These are phyloP conservation scores for Propsilocerus akamusi DNA, from an alignment of 1,140 invertebrate genomes.

Conservation along the genomic window DNA sequence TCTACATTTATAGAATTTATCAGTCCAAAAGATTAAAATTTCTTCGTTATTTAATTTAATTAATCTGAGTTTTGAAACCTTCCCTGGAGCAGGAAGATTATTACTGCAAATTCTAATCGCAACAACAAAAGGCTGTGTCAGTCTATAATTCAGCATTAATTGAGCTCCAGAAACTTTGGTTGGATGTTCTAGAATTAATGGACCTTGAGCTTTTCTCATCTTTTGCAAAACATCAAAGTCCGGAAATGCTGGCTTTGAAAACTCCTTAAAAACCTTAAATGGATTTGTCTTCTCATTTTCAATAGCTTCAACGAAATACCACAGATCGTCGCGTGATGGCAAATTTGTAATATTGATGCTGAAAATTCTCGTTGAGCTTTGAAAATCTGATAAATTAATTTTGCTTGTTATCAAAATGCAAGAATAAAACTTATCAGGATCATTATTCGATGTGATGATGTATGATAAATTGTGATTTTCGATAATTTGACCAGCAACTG, in stretches of 20 bases:
- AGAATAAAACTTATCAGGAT: conserved; percentile 3
- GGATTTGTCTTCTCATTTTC: conserved; percentile 21
- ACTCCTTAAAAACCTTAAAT: conserved; percentile 13
- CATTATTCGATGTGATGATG: conserved; percentile 14
- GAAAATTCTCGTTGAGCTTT: conserved; percentile 6
- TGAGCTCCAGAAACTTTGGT: neutral
- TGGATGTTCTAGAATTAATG: conserved; percentile 15
- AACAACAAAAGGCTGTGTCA: conserved; percentile 15
- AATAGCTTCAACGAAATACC: conserved; percentile 21
- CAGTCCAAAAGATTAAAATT: conserved; percentile 19
- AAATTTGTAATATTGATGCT: conserved; percentile 8
- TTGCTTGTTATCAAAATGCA: conserved; percentile 6
- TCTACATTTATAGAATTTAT: conserved; percentile 12
- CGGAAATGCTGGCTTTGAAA: conserved; percentile 15
- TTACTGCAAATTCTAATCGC: conserved; percentile 17
- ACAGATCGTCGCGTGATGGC: conserved; percentile 8
- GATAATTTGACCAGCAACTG: conserved; percentile 15
- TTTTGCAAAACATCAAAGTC: conserved; percentile 14
- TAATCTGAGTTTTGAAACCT: conserved; percentile 13
- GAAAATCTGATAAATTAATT: conserved; percentile 6
- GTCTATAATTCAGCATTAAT: neutral
- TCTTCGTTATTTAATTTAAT: conserved; percentile 13
- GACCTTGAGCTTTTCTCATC: conserved; percentile 15
- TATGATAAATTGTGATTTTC: conserved; percentile 14
- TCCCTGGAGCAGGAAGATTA: conserved; percentile 11